Conservation (phyloP, 2,113 vertebrate genomes). For the pig (Sus scrofa) region T2T-Sscrofa CM000823.6:22126001-22126500, state of each 20-base stretch:
- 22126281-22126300: no score
- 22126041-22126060: not conserved
- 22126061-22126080: not conserved
- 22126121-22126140: not conserved
- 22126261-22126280: not conserved
- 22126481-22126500: no score
- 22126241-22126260: not conserved
- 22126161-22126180: not conserved
- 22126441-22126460: no score
- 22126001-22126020: conserved; percentile 41
- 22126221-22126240: not conserved
- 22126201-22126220: no score
- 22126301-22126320: no score
- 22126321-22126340: no score
- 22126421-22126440: no score
- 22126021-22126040: conserved; percentile 55
- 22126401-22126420: no score
- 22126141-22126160: not conserved
- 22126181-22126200: not conserved
- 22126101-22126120: accelerated
- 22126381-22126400: no score
- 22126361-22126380: no score
- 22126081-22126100: not conserved
- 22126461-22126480: no score
- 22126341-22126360: no score